Base-by-base conservation (phyloP, 1,140 invertebrate species). In the Potamilus streckersoni region DNA sequence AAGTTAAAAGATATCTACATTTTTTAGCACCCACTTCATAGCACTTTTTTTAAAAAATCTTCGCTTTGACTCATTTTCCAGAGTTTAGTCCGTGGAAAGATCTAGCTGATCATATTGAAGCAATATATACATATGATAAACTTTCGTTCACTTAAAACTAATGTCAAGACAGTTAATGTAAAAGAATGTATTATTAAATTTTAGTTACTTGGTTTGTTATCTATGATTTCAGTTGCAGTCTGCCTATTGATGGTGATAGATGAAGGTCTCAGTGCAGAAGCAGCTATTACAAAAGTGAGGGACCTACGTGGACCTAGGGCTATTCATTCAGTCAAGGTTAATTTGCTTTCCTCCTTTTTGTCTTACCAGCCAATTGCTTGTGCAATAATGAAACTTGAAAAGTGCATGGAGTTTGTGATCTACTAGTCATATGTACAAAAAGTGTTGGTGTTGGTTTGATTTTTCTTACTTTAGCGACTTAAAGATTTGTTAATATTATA, bases 311-410 rank as follows among this genome's bases (percentile, higher is more conserved):
- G 86, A n/a, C 78, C 80, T 23, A 71, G 79, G 17, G 86, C 86
- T 38, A 80, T 88, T 56, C 85, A 87, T 69, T 85, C 85, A 69
- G 84, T 88, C 15, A 86, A 86, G 79, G 86, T 88, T 80, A 57
- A 64, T 65, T 20, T 74, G 19, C 16, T 74, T 49, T 19, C 23
- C 15, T 20, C 38, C 27, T 11, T 27, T 70, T n/a, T 58, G 59
- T 70, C 23, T 16, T 6, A 58, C 11, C 57, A 58, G 15, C 20
- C 1, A 58, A n/a, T 2, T 38, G 38, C 38, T 38, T 38, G 38
- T 38, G 38, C 38, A 38, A 38, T 38, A 38, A 38, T 2, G 38
- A 38, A 38, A 38, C 38, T 38, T 38, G 2, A 38, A 6, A 38
- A 38, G 8, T 38, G 38, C 38, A 38, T 38, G 4, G 8, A 38